Conservation (phyloP, 2,888 invertebrate genomes). For the Cataglyphis cursor region DNA sequence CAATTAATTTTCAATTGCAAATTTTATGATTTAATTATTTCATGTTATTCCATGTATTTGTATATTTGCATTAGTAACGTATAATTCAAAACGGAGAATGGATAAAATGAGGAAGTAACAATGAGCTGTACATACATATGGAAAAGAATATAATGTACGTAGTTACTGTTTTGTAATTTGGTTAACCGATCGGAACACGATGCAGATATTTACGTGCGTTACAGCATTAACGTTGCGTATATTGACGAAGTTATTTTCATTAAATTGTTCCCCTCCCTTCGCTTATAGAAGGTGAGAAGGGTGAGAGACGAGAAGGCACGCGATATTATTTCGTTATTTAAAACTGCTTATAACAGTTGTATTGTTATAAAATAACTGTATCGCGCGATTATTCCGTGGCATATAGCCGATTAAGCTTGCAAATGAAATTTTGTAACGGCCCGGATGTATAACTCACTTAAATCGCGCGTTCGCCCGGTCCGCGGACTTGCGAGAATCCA, state of each 20-base stretch:
- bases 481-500: constrained; percentile 36
- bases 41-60: background rate
- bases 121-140: background rate
- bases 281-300: background rate
- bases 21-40: background rate
- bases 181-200: background rate
- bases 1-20: background rate
- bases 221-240: background rate
- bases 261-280: background rate
- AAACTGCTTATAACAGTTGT: background rate
- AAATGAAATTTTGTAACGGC: constrained; percentile 4
- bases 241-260: constrained; percentile 24
- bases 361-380: background rate
- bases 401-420: constrained; percentile 5
- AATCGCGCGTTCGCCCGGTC: background rate
- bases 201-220: background rate
- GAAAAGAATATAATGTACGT: background rate
- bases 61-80: background rate
- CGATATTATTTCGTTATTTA: constrained; percentile 35
- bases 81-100: background rate
- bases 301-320: background rate
- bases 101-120: constrained; percentile 8
- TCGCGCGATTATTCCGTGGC: background rate
- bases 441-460: constrained; percentile 28
- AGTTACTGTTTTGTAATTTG: constrained; percentile 24